Conservation (phyloP, 2,113 vertebrate species). For the Gymnarchus niloticus region DNA sequence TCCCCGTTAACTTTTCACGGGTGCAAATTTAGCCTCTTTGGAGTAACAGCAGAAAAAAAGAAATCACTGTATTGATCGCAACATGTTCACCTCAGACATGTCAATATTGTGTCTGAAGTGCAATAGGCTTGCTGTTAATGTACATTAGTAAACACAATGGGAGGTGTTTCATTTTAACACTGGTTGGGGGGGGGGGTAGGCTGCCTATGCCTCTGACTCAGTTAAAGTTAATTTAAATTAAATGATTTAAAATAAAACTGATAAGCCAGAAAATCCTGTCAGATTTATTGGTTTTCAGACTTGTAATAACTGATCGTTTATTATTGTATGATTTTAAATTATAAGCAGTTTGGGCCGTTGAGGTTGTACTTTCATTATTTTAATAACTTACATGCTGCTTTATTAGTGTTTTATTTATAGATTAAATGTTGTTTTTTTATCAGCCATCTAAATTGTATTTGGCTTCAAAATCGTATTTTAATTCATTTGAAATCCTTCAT, state of each 20-base stretch:
- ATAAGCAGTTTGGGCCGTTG: background rate
- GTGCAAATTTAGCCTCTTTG: slow-evolving; percentile 47
- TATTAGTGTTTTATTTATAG: background rate
- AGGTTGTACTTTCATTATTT: background rate
- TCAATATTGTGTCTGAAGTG: slow-evolving; percentile 53
- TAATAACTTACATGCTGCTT: background rate
- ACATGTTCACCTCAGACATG: slow-evolving; percentile 52
- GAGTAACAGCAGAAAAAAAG: slow-evolving; percentile 53
- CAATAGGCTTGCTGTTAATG: slow-evolving; percentile 44
- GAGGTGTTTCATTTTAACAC: background rate
- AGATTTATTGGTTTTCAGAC: background rate
- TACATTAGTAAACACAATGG: slow-evolving; percentile 35
- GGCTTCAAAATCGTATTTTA: background rate
- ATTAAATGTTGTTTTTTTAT: background rate
- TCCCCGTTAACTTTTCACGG: slow-evolving; percentile 21
- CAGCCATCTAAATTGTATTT: background rate
- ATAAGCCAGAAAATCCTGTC: background rate
- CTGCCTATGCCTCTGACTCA: background rate
- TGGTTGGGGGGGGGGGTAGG: background rate
- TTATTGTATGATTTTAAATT: background rate
- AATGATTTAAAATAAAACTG: slow-evolving; percentile 9
- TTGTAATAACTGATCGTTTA: background rate
- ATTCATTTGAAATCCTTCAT: background rate
- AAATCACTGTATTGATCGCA: slow-evolving; percentile 55
- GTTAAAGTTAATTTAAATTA: slow-evolving; percentile 11